Evolutionary conservation across 2,113 vertebrate genomes (phyloP), one percentile per base, ranked within the genome.

Genomic region (Chiloscyllium plagiosum): DNA sequence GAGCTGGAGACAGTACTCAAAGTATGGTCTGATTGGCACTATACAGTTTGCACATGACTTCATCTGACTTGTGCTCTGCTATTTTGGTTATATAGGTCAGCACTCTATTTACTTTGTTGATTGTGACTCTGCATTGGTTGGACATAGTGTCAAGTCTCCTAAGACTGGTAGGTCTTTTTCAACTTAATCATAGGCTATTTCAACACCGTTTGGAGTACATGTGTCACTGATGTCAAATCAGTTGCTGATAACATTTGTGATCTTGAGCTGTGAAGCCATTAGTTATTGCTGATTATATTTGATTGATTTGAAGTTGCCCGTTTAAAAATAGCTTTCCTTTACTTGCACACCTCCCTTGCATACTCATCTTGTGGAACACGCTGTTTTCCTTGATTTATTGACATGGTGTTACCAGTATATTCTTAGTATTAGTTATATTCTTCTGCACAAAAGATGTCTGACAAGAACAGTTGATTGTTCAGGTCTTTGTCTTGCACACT

Each of bases 11-110:
- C 72, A 33, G 29, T 76, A 76, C 72, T 76, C 72, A 33, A 33
- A 33, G 29, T 76, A 76, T 92, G 89, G 89, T 66, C 89, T 92
- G 89, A 65, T 92, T 92, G 29, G 89, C 89, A 92, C 89, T 92
- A 61, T 66, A 92, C n/a, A 65, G 61, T 65, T 92, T 92, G 61
- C 89, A 92, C 89, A 90, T 90, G 89, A 92, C 89, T 92, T 92
- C 89, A 92, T 92, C 87, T 90, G 87, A 90, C 87, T 90, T 90
- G 87, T 65, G 87, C 87, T 90, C 70, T 65, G 56, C 87, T 90
- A 90, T 90, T 90, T 92, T 92, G 89, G 89, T 92, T 92, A 92
- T 86, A 37, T 92, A 92, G 56, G 89, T 92, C 89, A 92, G 89
- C 56, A 92, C 56, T 92, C 89, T 66, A 66, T 92, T 90, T 90